phyloP scores from a whole-genome alignment of 1,140 invertebrate genomes.

The Ooceraea biroi region DNA sequence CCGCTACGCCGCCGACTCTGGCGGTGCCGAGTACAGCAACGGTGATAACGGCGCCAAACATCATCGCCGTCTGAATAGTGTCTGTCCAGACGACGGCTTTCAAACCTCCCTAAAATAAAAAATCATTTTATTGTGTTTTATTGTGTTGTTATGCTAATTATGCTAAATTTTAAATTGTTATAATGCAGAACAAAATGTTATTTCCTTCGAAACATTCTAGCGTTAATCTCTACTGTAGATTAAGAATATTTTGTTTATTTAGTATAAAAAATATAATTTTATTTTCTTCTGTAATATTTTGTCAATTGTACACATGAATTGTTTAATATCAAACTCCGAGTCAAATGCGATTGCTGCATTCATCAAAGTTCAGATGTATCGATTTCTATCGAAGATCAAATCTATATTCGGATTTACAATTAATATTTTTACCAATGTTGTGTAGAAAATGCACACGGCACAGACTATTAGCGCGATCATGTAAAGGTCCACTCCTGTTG shows the following conservation, averaged over 20 bases:
- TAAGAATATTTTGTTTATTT: too few relatives aligned
- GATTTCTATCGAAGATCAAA: neutral
- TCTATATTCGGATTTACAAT: neutral
- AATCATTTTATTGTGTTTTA: neutral
- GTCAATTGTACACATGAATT: too few relatives aligned
- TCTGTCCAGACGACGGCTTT: constrained; percentile 96
- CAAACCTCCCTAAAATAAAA: constrained; percentile 90
- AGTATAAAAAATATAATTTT: too few relatives aligned
- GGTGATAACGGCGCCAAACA: constrained; percentile 90
- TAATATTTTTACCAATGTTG: constrained; percentile 89
- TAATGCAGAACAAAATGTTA: too few relatives aligned
- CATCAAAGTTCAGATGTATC: neutral
- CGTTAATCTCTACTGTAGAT: too few relatives aligned
- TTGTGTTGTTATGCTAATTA: neutral
- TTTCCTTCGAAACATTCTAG: too few relatives aligned
- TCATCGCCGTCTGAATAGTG: constrained; percentile 92
- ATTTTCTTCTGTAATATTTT: too few relatives aligned
- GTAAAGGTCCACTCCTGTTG: constrained; percentile 91
- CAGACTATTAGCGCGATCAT: constrained; percentile 90
- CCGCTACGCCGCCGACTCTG: constrained; percentile 88
- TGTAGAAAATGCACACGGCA: constrained; percentile 93
- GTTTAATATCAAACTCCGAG: neutral
- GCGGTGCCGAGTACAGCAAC: constrained; percentile 90
- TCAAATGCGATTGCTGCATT: neutral
- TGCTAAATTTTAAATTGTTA: too few relatives aligned